Base-by-base conservation (phyloP, 2,797 vertebrate species). In the Sebastes trivittatus region DNA sequence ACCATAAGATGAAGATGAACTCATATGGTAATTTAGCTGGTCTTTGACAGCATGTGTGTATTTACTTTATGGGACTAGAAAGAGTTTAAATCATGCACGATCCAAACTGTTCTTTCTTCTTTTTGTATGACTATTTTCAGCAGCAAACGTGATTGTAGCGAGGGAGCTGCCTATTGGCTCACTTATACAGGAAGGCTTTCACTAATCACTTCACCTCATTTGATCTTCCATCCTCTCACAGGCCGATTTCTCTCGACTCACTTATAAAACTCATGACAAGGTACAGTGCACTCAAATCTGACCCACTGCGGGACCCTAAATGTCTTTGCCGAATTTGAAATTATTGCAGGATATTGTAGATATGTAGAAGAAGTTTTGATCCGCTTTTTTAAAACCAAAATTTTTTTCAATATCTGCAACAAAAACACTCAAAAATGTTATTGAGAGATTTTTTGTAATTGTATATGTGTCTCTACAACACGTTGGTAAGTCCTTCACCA, bases 121-220 rank as follows among this genome's bases (percentile, higher is more conserved):
- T 59, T 11, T 73, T 60, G 20, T 27, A 10, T 38, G n/a, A 11
- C 4, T 64, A 56, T 74, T 85, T 75, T 71, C 52, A 55, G 77
- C 36, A 25, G 25, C 11, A 56, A 56, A 69, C 49, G 32, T 72
- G 46, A 60, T 32, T 36, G 22, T 52, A 27, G 16, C 3, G 60
- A 74, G 22, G 61, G 49, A 71, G 20, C 27, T 29, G 38, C 18
- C 34, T 27, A 18, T 42, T 82, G 65, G 61, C 72, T 84, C 25
- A 16, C 27, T 77, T 27, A 42, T 2, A 68, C 66, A 79, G 77
- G 73, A 83, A 82, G 52, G 29, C 67, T 80, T 81, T 83, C 46
- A 55, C 72, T 77, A 73, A 87, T 83, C 64, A 84, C 69, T 78
- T 77, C 42, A 27, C 27, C 76, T 81, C 23, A 13, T 67, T 71